Evolutionary conservation across 2,113 vertebrate species (phyloP).

Genomic region (Toxostoma redivivum): DNA sequence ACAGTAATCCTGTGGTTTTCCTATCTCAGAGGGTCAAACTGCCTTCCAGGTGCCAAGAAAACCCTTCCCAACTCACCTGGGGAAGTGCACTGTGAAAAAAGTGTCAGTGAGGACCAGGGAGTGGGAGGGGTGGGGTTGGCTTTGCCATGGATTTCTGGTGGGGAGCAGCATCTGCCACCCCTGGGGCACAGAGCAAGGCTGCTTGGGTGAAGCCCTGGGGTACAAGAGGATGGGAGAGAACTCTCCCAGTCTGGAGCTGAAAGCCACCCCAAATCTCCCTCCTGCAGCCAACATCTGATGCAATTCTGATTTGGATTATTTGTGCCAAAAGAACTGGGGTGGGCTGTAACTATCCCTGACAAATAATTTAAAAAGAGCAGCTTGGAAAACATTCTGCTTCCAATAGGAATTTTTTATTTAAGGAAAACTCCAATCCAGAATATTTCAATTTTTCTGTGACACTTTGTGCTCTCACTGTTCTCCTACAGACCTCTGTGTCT

Average conservation of each 20-base stretch:
- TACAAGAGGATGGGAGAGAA: background rate
- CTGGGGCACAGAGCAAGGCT: background rate
- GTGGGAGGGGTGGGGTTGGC: background rate
- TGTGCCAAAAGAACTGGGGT: background rate
- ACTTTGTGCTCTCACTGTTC: background rate
- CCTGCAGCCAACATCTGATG: slow-evolving; percentile 31
- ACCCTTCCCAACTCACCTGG: background rate
- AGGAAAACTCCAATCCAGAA: background rate
- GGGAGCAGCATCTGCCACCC: background rate
- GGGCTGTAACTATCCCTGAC: background rate
- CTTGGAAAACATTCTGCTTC: background rate
- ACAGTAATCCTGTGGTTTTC: background rate
- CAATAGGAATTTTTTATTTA: background rate
- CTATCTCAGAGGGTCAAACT: background rate
- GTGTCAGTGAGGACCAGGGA: too few relatives aligned
- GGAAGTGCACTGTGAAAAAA: too few relatives aligned
- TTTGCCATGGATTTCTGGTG: background rate
- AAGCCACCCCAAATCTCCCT: background rate
- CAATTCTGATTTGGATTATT: slow-evolving; percentile 4
- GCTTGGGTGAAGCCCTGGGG: background rate
- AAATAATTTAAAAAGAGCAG: background rate
- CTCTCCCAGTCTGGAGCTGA: background rate
- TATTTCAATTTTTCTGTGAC: background rate
- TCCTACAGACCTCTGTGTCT: background rate
- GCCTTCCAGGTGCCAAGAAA: background rate